phyloP scores from a whole-genome alignment of 2,888 invertebrate genomes.

The Didymodactylos carnosus region DNA sequence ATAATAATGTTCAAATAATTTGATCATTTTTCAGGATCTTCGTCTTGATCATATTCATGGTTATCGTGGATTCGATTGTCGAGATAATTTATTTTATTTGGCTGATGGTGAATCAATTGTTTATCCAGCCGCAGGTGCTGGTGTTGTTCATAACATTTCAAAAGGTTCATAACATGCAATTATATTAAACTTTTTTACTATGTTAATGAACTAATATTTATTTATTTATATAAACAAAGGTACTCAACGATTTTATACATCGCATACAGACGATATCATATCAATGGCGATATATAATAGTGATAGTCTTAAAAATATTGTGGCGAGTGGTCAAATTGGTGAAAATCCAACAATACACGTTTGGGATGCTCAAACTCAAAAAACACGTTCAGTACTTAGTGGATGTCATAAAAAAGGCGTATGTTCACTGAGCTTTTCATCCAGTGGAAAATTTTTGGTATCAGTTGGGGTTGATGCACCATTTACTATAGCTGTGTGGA shows the following conservation, averaged over 20 bases:
- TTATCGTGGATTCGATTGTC: constrained; percentile 33
- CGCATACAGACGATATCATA: constrained; percentile 34
- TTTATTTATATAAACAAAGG: constrained; percentile 18
- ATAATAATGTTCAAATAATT: neutral
- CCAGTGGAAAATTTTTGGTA: constrained; percentile 30
- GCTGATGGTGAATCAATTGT: constrained; percentile 31
- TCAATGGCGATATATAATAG: constrained; percentile 31
- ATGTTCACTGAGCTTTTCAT: constrained; percentile 32
- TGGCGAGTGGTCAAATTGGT: constrained; percentile 34
- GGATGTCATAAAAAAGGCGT: constrained; percentile 25
- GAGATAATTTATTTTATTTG: constrained; percentile 31
- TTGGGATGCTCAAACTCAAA: constrained; percentile 29
- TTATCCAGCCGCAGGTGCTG: constrained; percentile 34
- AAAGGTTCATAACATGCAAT: neutral
- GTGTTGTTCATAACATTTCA: constrained; percentile 30
- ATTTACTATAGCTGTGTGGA: constrained; percentile 30
- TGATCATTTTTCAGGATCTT: constrained; percentile 22
- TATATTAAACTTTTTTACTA: constrained; percentile 5
- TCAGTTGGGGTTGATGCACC: constrained; percentile 29
- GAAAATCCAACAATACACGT: constrained; percentile 27
- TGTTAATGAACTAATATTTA: neutral
- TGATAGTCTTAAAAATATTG: constrained; percentile 28
- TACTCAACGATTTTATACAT: constrained; percentile 31
- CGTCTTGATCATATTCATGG: constrained; percentile 31
- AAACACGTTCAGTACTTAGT: constrained; percentile 24